Base-by-base conservation (phyloP, 23 tunicate genomes). In the Botrylloides violaceus region DNA sequence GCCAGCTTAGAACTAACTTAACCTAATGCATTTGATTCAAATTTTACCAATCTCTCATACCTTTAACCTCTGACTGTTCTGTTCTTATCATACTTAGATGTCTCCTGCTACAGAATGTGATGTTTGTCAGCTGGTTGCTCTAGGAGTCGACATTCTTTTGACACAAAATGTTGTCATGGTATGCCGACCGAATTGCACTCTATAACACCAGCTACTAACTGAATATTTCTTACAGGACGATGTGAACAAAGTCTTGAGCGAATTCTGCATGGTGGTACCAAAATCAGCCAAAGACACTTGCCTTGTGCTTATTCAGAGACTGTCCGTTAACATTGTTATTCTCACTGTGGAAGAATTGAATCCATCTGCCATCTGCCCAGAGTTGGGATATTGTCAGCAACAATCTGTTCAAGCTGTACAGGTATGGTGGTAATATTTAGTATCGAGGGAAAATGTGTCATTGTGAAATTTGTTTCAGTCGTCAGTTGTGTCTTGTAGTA, bases 221-320 rank as follows among this genome's bases (percentile, higher is more conserved):
- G 53, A 43, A n/a, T n/a, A n/a, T n/a, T n/a, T n/a, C 53, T 43
- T 43, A 15, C 15, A 43, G 53, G 15, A 43, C 15, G 53, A 43
- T 7, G 9, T 43, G 53, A 43, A 43, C 53, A 43, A 43, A 43
- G 53, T 15, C 53, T 15, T 43, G 53, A 43, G 53, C 53, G 53
- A 43, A 43, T 43, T 43, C 53, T 43, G 53, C 15, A 7, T 43
- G 53, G 53, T 43, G 12, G 53, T 43, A 43, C 53, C 53, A 15
- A 43, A 43, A 43, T 43, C 53, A 7, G 53, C 53, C 53, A 43
- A 43, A 43, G 53, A 43, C 53, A 43, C 53, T 43, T 43, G 53
- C 53, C 53, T 43, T 9, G 53, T 7, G 9, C 53, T 43, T 15
- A 15, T 43, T 9, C 12, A 15, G 15, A 9, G 53, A 43, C 15